Conservation (phyloP, 2,113 vertebrate species). For the Girardinichthys multiradiatus region DNA sequence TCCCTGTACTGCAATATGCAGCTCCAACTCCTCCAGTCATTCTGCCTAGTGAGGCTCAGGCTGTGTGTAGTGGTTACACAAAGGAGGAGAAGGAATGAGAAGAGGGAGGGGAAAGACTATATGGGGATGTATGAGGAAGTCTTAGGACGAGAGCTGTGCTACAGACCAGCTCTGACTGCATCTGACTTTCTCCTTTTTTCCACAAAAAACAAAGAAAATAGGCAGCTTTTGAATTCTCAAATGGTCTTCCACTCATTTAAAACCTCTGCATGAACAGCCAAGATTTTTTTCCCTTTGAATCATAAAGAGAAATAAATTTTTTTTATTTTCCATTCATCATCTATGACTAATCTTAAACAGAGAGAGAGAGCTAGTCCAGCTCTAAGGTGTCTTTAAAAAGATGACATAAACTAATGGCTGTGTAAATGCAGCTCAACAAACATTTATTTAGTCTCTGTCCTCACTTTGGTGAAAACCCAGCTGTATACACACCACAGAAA, state of each 20-base stretch:
- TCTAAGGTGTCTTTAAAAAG: conserved; percentile 26
- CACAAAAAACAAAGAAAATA: neutral
- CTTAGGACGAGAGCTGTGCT: conserved; percentile 24
- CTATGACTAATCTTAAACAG: conserved; percentile 19
- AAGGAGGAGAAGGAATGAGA: conserved; percentile 30
- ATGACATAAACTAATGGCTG: conserved; percentile 51
- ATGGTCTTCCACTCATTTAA: conserved; percentile 5
- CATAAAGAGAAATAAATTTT: conserved; percentile 15
- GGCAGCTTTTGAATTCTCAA: conserved; percentile 8
- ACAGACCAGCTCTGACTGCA: neutral
- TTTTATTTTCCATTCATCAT: conserved; percentile 8
- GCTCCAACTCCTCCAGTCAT: conserved; percentile 50
- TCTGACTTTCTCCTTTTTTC: conserved; percentile 32
- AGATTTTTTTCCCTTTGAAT: neutral
- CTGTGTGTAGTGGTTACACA: conserved; percentile 39
- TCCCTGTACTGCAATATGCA: conserved; percentile 29
- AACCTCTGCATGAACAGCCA: conserved; percentile 1
- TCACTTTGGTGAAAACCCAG: conserved; percentile 65
- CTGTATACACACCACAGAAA: conserved; percentile 70
- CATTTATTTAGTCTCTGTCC: conserved; percentile 52
- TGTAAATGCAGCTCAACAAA: conserved; percentile 56
- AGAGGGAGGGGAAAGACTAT: conserved; percentile 21
- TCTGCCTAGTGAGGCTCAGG: conserved; percentile 41
- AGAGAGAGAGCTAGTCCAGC: conserved; percentile 7
- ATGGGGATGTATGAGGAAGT: conserved; percentile 72